phyloP scores from a whole-genome alignment of 2,113 vertebrate genomes.

The Hippocampus mohnikei region DNA sequence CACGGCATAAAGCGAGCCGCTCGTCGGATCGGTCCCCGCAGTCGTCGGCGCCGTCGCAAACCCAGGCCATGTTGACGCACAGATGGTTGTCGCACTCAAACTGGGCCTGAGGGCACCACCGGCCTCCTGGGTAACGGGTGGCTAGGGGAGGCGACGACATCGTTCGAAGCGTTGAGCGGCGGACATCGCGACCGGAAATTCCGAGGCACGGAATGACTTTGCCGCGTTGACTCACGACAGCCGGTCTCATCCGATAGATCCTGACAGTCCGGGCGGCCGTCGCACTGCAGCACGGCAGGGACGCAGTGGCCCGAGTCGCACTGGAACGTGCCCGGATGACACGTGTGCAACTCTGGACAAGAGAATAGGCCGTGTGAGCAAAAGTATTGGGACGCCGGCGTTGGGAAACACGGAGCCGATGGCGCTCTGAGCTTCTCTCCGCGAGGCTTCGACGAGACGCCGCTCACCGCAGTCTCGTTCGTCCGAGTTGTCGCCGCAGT shows the following conservation, averaged over 20 bases:
- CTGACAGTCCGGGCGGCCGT: constrained; percentile 60
- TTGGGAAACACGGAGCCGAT: too few species aligned
- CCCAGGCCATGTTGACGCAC: constrained; percentile 79
- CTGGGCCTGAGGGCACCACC: constrained; percentile 76
- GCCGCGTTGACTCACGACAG: constrained; percentile 62
- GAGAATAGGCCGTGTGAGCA: neutral
- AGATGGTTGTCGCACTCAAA: constrained; percentile 86
- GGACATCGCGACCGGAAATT: neutral
- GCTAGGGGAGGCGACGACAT: constrained; percentile 50
- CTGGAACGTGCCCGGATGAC: constrained; percentile 63
- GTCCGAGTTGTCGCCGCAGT: constrained; percentile 71
- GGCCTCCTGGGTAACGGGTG: constrained; percentile 87
- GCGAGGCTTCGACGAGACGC: neutral
- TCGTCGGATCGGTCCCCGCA: constrained; percentile 88
- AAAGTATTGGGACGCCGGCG: neutral
- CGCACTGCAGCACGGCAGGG: constrained; percentile 57
- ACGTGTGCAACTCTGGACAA: constrained; percentile 62
- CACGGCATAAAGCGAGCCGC: constrained; percentile 84
- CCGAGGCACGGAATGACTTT: neutral
- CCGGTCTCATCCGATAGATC: constrained; percentile 68
- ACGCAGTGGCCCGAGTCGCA: constrained; percentile 70
- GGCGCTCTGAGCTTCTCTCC: neutral
- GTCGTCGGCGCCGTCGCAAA: constrained; percentile 85
- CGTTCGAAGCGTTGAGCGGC: neutral
- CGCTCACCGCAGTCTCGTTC: constrained; percentile 69